Evolutionary conservation across 2,113 vertebrate genomes (phyloP), one percentile per base, ranked within the genome.

Genomic region (Xyliphius kryptos): DNA sequence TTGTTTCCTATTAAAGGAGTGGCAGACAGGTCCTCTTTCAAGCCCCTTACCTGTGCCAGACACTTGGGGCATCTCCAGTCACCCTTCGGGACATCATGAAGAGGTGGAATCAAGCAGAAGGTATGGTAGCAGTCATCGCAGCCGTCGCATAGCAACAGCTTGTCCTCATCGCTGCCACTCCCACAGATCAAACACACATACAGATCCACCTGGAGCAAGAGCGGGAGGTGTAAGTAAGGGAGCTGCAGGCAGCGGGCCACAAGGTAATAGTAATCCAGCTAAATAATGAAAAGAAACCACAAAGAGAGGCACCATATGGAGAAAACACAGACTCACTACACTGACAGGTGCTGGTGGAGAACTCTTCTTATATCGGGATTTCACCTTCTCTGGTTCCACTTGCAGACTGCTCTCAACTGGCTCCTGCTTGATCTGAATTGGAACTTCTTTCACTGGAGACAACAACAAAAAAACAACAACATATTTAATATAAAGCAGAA

Each of bases 311-410:
- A n/a, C n/a, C 10, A 38, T 38, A 38, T 6, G 36, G 53, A 15
- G 12, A 2, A 10, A 26, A 7, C 36, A n/a, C 57, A 14, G 63
- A 72, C 81, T 80, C 46, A 84, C 78, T 57, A 78, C 82, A 81
- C 89, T 94, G 40, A 88, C 84, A 47, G 76, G 74, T 61, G 84
- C 20, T 6, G 63, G 70, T 63, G 74, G 89, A 32, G 84, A 73
- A 46, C 80, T 68, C 77, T 95, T 95, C 72, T 93, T 94, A 69
- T 89, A 87, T 15, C 89, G 88, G 2, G 79, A 81, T 79, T 90
- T 94, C 15, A 72, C 77, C 77, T 89, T 94, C 56, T 94, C 92
- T 26, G 56, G 69, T 79, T 93, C 91, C 32, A 74, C 46, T 6
- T 71, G 2, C 2, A 66, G 82, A 13, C 91, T 88, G 63, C 76